These are phyloP conservation scores for Sturnus vulgaris DNA, from an alignment of 2,113 vertebrate genomes.

Conservation along the genomic window DNA sequence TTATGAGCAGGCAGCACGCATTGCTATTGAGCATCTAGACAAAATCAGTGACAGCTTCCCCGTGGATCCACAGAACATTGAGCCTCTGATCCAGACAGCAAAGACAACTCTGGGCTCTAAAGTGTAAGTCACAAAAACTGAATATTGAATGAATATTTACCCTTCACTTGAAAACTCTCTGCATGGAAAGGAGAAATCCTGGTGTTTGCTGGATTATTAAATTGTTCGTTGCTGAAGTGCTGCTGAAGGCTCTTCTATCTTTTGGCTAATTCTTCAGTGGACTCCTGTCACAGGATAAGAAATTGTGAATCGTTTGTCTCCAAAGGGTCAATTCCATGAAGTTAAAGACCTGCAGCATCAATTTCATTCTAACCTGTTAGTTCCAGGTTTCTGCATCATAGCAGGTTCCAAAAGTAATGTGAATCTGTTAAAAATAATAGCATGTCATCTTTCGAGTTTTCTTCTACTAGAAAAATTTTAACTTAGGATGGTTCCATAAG, in stretches of 20 bases:
- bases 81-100: conserved; percentile 93
- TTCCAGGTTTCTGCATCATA: neutral
- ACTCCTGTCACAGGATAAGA: neutral
- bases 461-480: rapidly evolving
- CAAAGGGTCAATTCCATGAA: neutral
- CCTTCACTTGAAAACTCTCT: rapidly evolving
- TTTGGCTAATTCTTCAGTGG: neutral
- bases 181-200: neutral
- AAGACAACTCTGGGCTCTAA: conserved; percentile 97
- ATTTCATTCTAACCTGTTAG: neutral
- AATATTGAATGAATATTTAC: neutral
- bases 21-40: conserved; percentile 89
- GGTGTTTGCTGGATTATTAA: neutral
- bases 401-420: neutral
- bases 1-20: conserved; percentile 90
- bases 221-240: neutral
- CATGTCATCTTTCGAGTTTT: rapidly evolving
- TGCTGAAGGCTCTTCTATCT: neutral
- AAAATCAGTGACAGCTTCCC: conserved; percentile 89
- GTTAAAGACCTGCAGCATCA: neutral
- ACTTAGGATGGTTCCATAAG: neutral
- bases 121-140: conserved; percentile 79
- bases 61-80: conserved; percentile 83
- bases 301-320: neutral
- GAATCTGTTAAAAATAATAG: neutral